phyloP scores from a whole-genome alignment of 37 sponge, comb jelly and placozoan species.

The Beroe forskalii region DNA sequence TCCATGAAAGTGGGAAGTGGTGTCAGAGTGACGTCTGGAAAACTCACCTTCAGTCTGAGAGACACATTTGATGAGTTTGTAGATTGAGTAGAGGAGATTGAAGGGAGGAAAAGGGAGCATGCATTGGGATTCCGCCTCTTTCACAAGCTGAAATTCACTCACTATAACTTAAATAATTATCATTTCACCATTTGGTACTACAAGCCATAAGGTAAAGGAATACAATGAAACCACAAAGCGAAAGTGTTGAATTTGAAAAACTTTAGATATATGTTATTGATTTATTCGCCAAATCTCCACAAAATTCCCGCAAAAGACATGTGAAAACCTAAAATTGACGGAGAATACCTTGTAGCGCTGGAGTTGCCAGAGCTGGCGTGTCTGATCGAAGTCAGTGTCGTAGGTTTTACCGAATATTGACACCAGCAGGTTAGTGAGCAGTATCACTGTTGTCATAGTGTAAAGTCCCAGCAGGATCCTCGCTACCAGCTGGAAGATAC shows the following conservation, averaged over 20 bases:
- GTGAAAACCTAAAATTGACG: no score
- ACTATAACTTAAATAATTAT: no score
- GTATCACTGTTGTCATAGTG: constrained; percentile 41
- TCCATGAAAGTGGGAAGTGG: no score
- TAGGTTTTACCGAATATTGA: constrained; percentile 63
- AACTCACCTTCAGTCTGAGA: no score
- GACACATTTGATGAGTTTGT: not conserved
- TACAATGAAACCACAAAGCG: no score
- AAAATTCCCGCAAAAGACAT: not conserved
- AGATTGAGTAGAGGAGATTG: constrained; percentile 1
- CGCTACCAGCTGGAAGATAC: not conserved
- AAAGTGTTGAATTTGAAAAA: not conserved
- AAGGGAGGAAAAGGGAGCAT: constrained; percentile 27
- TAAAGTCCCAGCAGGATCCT: constrained; percentile 35
- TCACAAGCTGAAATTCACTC: constrained; percentile 37
- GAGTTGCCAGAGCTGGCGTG: constrained; percentile 17
- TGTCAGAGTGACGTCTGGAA: no score
- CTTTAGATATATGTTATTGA: not conserved
- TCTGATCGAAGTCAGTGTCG: constrained; percentile 18
- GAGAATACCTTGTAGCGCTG: constrained; percentile 38
- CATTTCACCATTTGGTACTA: no score
- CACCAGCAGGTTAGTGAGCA: constrained; percentile 49
- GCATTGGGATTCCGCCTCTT: constrained; percentile 19
- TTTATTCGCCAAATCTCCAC: not conserved
- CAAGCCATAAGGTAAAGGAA: no score